Conservation (phyloP, 2,888 invertebrate genomes). For the Phymatocera aterrima region DNA sequence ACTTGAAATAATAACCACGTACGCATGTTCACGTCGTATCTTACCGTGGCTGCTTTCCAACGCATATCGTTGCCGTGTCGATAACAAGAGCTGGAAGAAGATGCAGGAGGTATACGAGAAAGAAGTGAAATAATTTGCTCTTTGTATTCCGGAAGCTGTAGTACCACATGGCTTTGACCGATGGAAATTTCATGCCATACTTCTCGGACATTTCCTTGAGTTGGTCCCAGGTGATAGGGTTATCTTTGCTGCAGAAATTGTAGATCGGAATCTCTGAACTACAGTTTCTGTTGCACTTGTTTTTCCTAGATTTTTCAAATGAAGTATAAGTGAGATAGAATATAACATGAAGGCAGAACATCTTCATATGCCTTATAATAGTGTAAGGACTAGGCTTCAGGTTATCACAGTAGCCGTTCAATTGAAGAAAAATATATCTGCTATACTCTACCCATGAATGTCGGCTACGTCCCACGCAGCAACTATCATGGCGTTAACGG, state of each 20-base stretch:
- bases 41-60: conserved; percentile 82
- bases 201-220: conserved; percentile 79
- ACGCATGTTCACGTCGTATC: conserved; percentile 61
- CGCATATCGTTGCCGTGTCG: conserved; percentile 76
- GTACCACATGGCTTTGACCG: conserved; percentile 83
- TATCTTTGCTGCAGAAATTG: conserved; percentile 90
- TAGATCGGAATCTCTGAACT: conserved; percentile 82
- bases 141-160: conserved; percentile 81
- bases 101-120: conserved; percentile 80
- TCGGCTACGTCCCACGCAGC: conserved; percentile 84
- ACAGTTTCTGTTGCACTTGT: conserved; percentile 43
- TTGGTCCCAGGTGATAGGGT: conserved; percentile 88
- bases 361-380: too few relatives aligned
- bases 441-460: conserved; percentile 56
- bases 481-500: conserved; percentile 88
- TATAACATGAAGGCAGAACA: conserved; percentile 1
- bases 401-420: too few relatives aligned
- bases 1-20: background rate
- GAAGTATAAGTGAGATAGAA: background rate
- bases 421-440: background rate
- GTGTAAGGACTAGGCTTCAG: too few relatives aligned
- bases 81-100: conserved; percentile 80
- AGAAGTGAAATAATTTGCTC: conserved; percentile 76
- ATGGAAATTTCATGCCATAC: conserved; percentile 79
- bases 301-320: background rate